Evolutionary conservation across 2,888 invertebrate genomes (phyloP).

Genomic region (Pollenia labialis): DNA sequence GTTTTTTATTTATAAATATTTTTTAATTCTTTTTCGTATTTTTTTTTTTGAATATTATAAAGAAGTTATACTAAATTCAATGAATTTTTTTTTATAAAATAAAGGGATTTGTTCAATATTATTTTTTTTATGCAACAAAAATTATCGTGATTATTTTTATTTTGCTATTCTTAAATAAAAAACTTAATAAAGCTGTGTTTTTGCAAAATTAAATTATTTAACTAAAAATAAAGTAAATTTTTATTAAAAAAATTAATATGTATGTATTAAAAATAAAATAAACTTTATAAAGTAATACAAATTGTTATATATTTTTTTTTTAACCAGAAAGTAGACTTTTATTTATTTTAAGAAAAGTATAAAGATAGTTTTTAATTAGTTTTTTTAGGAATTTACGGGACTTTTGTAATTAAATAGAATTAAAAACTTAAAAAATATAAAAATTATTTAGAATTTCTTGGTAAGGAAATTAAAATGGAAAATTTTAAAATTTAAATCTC

Average conservation of each 20-base stretch:
- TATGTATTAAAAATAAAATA: background rate
- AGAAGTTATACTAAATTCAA: constrained; percentile 57
- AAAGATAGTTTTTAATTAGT: background rate
- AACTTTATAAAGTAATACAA: constrained; percentile 9
- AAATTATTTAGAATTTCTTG: too few relatives aligned
- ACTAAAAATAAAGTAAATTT: constrained; percentile 37
- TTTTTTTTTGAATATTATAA: constrained; percentile 12
- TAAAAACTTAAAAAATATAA: too few relatives aligned
- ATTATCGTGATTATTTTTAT: constrained; percentile 4
- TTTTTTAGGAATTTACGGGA: background rate
- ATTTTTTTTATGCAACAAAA: constrained; percentile 27
- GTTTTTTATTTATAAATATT: constrained; percentile 59
- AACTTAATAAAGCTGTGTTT: constrained; percentile 46
- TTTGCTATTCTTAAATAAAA: constrained; percentile 17
- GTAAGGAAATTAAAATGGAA: background rate
- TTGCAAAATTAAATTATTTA: constrained; percentile 29
- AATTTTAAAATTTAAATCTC: too few relatives aligned
- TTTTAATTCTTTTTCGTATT: constrained; percentile 37
- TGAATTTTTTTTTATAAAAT: constrained; percentile 41
- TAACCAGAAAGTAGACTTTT: constrained; percentile 4
- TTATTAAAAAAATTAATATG: background rate
- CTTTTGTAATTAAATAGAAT: too few relatives aligned
- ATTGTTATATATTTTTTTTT: background rate
- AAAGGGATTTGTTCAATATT: constrained; percentile 5
- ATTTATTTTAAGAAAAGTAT: background rate